Evolutionary conservation across 2,797 vertebrate species (phyloP), one percentile per base, ranked within the genome.

Genomic region (Loris lydekkerianus): DNA sequence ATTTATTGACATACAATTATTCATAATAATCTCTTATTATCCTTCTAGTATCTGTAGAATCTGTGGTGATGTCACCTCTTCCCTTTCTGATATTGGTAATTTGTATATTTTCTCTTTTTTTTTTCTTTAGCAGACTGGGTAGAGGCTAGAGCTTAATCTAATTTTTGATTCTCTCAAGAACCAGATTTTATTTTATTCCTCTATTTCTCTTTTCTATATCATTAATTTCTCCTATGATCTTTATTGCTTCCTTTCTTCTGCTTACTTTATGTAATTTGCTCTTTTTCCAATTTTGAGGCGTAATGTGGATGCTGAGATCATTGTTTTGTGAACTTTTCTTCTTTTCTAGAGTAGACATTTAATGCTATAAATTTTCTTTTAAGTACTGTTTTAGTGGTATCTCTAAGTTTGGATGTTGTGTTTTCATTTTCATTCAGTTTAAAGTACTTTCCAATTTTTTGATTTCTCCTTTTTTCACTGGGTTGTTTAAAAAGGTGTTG

Each of bases 401-500:
- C 29, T 81, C 76, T 23, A 95, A 78, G 31, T n/a, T 67, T 43
- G 70, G 73, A 73, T 78, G 2, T 37, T 83, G 8, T 75, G 70
- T 95, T 89, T 93, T 95, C 25, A 81, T 80, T 93, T 93, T 89
- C 67, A 78, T 89, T 60, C 40, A 69, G 40, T 69, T 92, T 43
- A 63, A 88, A 83, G 77, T 84, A 70, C 14, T 86, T 86, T 75
- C 81, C 31, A 27, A 73, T 37, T 89, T 89, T 93, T 93, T 58
- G 31, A 69, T 76, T 69, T 89, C 31, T 89, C 75, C 14, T 87
- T 87, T n/a, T 2, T 37, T 81, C 25, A 81, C 29, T 18, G 25
- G 17, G 29, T 93, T 78, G 84, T 65, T 89, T 73, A 46, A 43
- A 89, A 86, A 23, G 18, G 31, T 73, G 21, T 49, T 86, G 58